Evolutionary conservation across 2,797 vertebrate species (phyloP).

Genomic region (Rachycentron canadum): DNA sequence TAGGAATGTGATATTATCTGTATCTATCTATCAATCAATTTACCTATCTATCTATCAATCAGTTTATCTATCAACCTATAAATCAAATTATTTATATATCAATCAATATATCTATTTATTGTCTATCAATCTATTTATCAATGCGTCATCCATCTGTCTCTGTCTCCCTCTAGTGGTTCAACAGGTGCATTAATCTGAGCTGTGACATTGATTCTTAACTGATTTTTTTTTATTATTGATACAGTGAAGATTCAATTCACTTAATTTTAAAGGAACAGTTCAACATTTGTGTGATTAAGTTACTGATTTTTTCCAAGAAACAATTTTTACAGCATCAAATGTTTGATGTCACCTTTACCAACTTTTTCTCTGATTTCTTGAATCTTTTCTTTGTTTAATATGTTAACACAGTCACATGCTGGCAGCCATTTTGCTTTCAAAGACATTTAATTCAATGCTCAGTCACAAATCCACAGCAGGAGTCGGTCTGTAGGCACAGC

Average conservation of each 20-base stretch:
- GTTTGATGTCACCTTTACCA: too few species aligned
- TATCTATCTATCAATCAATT: too few species aligned
- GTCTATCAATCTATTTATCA: background rate
- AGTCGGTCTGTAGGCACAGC: conserved; percentile 18
- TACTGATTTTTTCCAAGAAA: too few species aligned
- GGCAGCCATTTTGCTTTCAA: conserved; percentile 13
- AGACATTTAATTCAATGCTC: conserved; percentile 38
- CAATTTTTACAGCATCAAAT: background rate
- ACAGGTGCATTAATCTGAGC: rapidly evolving
- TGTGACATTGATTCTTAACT: background rate
- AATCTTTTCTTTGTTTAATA: background rate
- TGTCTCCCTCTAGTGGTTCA: conserved; percentile 20
- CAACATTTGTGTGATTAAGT: too few species aligned
- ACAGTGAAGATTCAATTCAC: background rate
- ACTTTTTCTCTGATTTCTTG: too few species aligned
- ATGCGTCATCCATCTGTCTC: rapidly evolving
- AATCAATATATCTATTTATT: too few species aligned
- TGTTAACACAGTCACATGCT: background rate
- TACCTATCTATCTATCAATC: background rate
- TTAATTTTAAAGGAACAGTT: background rate
- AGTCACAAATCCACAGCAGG: conserved; percentile 9
- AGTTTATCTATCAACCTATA: background rate
- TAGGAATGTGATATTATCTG: rapidly evolving
- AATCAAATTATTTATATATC: background rate
- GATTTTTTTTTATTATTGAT: too few species aligned